Percentiles rank a stretch among this genome's conserved stretches.
Conservation (phyloP, 2,888 invertebrate genomes). For the Schizaphis graminum region DNA sequence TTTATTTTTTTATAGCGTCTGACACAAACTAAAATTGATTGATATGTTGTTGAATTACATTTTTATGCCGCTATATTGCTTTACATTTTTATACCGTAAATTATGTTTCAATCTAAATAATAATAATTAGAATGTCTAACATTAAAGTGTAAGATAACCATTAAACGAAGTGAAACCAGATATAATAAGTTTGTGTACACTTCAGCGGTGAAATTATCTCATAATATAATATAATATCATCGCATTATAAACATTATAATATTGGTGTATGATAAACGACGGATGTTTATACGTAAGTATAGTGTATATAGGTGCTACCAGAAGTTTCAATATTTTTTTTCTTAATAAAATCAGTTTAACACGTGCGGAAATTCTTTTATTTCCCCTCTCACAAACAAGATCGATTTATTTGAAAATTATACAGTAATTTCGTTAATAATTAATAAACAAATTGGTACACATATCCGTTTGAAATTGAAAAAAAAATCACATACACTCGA, state of each 20-base stretch:
- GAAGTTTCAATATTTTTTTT: background rate
- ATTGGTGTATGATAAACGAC: background rate
- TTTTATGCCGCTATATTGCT: background rate
- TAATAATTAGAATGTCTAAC: background rate
- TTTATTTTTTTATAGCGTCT: too few species aligned
- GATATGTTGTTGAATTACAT: background rate
- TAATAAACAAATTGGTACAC: background rate
- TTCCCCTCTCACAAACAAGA: background rate
- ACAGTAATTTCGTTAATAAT: background rate
- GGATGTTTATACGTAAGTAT: background rate
- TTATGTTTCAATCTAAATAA: background rate
- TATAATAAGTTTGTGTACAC: background rate
- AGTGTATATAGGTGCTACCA: background rate
- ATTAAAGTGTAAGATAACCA: background rate
- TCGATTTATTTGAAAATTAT: background rate
- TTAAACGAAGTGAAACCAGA: background rate
- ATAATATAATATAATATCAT: background rate
- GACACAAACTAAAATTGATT: background rate
- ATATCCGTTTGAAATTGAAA: background rate
- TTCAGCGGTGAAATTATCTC: background rate
- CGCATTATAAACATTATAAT: background rate
- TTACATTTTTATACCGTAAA: background rate
- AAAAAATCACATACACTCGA: background rate
- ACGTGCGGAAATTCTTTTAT: background rate
- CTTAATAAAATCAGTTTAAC: background rate